These are phyloP conservation scores for Heterocephalus glaber DNA, from an alignment of 2,113 vertebrate genomes.

Conservation along the genomic window DNA sequence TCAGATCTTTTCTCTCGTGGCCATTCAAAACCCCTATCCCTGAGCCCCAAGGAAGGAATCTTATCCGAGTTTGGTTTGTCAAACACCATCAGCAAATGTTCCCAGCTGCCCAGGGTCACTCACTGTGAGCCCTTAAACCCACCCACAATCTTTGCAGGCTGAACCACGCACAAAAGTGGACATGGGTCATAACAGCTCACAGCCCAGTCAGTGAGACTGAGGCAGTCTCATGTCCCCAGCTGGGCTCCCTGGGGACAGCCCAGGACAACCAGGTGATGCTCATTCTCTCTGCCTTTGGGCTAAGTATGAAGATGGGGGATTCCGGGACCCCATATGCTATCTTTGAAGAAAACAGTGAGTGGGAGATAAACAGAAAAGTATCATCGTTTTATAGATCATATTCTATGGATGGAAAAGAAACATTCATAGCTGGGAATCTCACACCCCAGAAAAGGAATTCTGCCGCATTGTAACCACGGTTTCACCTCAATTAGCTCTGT, in stretches of 20 bases:
- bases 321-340: not conserved
- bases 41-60: slow-evolving; percentile 79
- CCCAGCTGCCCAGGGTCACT: slow-evolving; percentile 81
- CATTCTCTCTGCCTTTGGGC: not conserved
- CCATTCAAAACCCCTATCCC: slow-evolving; percentile 78
- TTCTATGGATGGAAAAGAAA: slow-evolving; percentile 31
- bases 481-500: slow-evolving; percentile 60
- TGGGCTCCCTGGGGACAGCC: not conserved
- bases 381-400: not conserved
- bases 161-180: not conserved
- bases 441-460: slow-evolving; percentile 2
- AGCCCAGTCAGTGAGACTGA: slow-evolving; percentile 12
- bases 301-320: not conserved
- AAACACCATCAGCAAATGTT: slow-evolving; percentile 79
- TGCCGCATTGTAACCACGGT: slow-evolving; percentile 50
- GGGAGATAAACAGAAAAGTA: not conserved
- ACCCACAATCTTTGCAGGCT: slow-evolving; percentile 39
- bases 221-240: not conserved
- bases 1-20: slow-evolving; percentile 72
- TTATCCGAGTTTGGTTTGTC: slow-evolving; percentile 74
- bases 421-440: not conserved
- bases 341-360: slow-evolving; percentile 8
- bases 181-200: slow-evolving; percentile 25
- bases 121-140: slow-evolving; percentile 60
- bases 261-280: not conserved